A percentile compares a stretch with the other conserved stretches of the same genome.
These are phyloP conservation scores for Lycodopsis pacificus DNA, from an alignment of 2,797 vertebrate species.

Conservation along the genomic window DNA sequence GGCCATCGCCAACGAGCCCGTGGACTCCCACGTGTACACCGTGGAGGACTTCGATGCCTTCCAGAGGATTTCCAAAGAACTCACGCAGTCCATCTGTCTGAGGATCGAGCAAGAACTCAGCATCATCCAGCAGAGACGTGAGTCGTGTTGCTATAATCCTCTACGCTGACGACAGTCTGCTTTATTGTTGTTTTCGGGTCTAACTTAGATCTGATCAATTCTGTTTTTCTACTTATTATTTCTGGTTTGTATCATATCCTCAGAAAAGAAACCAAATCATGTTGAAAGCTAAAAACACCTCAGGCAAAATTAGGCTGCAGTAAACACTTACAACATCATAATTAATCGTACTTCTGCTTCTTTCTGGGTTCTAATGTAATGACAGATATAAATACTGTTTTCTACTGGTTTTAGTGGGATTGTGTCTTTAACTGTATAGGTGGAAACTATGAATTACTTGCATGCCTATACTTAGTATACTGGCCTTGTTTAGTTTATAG, in stretches of 20 bases:
- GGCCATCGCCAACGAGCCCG: slow-evolving; percentile 93
- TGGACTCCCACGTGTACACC: slow-evolving; percentile 94
- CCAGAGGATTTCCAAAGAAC: slow-evolving; percentile 95
- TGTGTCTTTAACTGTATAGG: neutral
- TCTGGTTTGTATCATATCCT: neutral
- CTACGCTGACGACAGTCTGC: slow-evolving; percentile 30
- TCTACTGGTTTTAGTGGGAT: neutral
- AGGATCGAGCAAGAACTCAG: slow-evolving; percentile 94
- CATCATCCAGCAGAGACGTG: slow-evolving; percentile 91
- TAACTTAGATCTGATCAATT: neutral
- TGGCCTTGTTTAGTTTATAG: neutral
- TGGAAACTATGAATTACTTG: neutral
- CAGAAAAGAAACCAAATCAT: neutral
- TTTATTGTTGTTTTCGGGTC: neutral
- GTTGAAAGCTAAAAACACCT: too few relatives aligned
- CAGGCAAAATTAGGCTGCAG: neutral
- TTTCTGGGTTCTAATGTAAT: neutral
- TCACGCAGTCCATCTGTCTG: slow-evolving; percentile 96
- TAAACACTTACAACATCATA: neutral
- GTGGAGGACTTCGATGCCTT: slow-evolving; percentile 99
- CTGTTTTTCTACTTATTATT: neutral
- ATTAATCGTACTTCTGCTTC: neutral
- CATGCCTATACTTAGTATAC: neutral
- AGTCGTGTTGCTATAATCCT: slow-evolving; percentile 70
- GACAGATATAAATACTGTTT: neutral